A percentile compares a stretch with the other conserved stretches of the same genome.
Evolutionary conservation across 2,113 vertebrate genomes (phyloP).

Genomic region (Thunnus maccoyii): DNA sequence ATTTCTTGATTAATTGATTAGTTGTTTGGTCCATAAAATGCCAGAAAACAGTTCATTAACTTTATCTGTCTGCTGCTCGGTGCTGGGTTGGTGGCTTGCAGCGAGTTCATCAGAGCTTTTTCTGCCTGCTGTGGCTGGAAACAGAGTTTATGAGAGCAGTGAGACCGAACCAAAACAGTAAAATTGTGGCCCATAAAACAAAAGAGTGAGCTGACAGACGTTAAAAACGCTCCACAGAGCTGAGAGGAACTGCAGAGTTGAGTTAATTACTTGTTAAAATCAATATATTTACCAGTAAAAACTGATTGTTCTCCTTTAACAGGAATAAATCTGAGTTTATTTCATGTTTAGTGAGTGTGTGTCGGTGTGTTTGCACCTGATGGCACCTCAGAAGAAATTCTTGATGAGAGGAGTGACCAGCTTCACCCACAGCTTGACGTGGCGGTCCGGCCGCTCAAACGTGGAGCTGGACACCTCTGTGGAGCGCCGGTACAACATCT

Average conservation of each 20-base stretch:
- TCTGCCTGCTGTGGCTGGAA: not conserved
- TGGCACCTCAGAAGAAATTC: constrained; percentile 92
- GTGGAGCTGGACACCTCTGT: constrained; percentile 88
- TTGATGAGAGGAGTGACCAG: constrained; percentile 95
- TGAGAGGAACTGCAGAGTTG: no score
- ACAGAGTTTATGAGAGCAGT: not conserved
- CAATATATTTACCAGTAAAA: no score
- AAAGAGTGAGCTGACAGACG: not conserved
- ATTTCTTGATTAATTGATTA: no score
- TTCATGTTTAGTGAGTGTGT: not conserved
- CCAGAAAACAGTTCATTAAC: no score
- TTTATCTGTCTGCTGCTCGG: not conserved
- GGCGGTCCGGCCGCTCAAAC: constrained; percentile 91
- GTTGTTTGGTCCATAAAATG: no score
- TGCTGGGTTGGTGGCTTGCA: no score
- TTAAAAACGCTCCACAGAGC: no score
- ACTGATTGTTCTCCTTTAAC: no score
- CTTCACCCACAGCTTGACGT: constrained; percentile 97
- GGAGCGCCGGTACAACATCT: constrained; percentile 90
- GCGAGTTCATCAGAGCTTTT: no score
- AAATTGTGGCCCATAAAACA: not conserved
- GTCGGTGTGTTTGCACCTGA: constrained; percentile 44
- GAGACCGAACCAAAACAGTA: not conserved
- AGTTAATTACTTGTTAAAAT: no score
- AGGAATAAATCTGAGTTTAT: not conserved